Base-by-base conservation (phyloP, 2,797 vertebrate genomes). In the Darevskia nairensis region DNA sequence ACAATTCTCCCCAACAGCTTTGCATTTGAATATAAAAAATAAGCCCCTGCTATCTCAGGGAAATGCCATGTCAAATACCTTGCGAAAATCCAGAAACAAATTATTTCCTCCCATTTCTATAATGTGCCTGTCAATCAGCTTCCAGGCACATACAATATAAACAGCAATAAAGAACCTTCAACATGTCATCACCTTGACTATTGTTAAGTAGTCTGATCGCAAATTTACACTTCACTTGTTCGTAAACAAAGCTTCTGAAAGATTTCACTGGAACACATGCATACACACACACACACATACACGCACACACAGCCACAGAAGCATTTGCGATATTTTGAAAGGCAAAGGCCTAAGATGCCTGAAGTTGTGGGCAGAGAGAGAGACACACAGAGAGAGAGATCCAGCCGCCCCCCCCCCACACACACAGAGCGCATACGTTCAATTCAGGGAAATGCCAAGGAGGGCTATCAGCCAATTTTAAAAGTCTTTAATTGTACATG, bases 121-220 rank as follows among this genome's bases (percentile, higher is more conserved):
- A 91, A 86, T 35, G 82, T 86, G 85, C 75, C 64, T 87, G 89
- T 87, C 92, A 90, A 83, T 94, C 94, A 92, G 55, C 10, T 83
- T 86, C 44, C 59, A 91, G 83, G 82, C 82, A 85, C 86, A 86
- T 92, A 66, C 84, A 80, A 78, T 91, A 44, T 90, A 87, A 89
- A 90, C 80, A 92, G 89, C 84, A 93, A 75, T 92, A 94, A 69
- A 55, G 55, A 95, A 86, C 66, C 66, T 94, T 87, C 89, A 77
- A 84, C 68, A 68, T 13, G 88, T 91, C 92, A 92, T 87, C 85
- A 87, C 84, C 84, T 93, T 71, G 87, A 89, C 68, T 6, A 68
- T n/a, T 82, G 86, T 85, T 94, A 88, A 93, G 35, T 92, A 89
- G 92, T 17, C 86, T 84, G 86, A 91, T 92, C 32, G 89, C 55